phyloP scores from a whole-genome alignment of 2,113 vertebrate genomes.

The Podarcis muralis region DNA sequence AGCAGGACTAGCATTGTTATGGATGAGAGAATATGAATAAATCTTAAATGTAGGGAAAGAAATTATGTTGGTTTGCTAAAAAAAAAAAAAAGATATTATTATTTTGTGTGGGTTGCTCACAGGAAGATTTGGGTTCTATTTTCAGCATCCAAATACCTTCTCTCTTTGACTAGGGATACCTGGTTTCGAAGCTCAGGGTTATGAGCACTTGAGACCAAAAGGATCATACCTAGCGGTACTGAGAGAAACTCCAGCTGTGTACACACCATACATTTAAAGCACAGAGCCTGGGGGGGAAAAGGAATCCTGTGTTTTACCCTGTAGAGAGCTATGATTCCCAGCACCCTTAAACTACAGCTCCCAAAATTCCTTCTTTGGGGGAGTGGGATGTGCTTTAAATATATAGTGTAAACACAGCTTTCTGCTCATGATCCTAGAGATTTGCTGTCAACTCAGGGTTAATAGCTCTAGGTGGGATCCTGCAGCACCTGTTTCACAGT shows the following conservation, averaged over 20 bases:
- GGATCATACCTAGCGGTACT: background rate
- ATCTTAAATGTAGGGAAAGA: background rate
- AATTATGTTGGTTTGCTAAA: background rate
- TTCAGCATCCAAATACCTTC: background rate
- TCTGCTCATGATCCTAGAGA: background rate
- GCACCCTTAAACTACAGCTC: too few species aligned
- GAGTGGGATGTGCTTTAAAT: background rate
- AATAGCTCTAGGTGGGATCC: background rate
- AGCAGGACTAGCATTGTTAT: background rate
- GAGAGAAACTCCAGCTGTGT: too few species aligned
- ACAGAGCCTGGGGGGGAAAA: too few species aligned
- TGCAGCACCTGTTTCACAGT: background rate
- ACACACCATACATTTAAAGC: too few species aligned
- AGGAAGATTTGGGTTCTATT: background rate
- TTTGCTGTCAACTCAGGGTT: background rate
- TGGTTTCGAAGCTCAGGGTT: too few species aligned
- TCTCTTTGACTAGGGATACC: too few species aligned
- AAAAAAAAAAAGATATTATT: background rate
- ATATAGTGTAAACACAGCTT: background rate
- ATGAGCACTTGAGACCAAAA: background rate
- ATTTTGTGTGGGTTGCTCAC: background rate
- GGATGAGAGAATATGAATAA: background rate
- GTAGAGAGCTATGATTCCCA: too few species aligned
- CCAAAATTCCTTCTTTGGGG: too few species aligned
- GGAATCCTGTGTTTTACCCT: too few species aligned